Conservation (phyloP, 2,888 invertebrate species). For the Lacanobia oleracea region DNA sequence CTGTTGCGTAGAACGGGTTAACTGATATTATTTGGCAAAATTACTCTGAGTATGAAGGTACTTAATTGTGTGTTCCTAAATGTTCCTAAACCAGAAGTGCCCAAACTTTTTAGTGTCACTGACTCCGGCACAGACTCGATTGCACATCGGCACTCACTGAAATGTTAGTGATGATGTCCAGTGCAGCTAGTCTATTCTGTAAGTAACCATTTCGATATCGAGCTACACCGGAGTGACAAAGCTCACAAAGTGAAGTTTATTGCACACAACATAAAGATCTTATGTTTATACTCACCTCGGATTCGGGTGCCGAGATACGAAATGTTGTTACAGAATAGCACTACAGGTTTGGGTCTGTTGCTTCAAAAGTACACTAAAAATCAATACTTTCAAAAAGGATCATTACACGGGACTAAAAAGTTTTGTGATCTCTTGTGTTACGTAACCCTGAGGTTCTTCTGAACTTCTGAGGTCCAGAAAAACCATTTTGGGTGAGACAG, state of each 20-base stretch:
- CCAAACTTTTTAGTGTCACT: background rate
- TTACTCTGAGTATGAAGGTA: background rate
- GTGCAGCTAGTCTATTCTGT: too few relatives aligned
- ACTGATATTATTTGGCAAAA: slow-evolving; percentile 1
- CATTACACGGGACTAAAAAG: background rate
- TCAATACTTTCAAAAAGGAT: background rate
- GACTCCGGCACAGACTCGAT: background rate
- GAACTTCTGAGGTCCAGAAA: too few relatives aligned
- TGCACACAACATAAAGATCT: too few relatives aligned
- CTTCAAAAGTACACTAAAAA: background rate
- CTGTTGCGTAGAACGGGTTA: slow-evolving; percentile 23
- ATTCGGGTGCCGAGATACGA: too few relatives aligned
- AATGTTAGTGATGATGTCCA: background rate
- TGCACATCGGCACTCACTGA: background rate
- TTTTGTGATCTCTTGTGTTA: background rate
- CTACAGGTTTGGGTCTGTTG: background rate
- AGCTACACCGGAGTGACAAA: too few relatives aligned
- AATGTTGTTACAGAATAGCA: too few relatives aligned
- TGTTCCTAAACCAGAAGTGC: background rate
- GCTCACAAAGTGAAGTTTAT: too few relatives aligned
- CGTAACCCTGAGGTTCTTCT: too few relatives aligned
- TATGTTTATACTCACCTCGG: too few relatives aligned
- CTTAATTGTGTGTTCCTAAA: background rate
- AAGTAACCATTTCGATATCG: too few relatives aligned
- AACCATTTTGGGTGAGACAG: background rate